phyloP scores from a whole-genome alignment of 2,888 invertebrate species.

The Nematopogon swammerdamellus region DNA sequence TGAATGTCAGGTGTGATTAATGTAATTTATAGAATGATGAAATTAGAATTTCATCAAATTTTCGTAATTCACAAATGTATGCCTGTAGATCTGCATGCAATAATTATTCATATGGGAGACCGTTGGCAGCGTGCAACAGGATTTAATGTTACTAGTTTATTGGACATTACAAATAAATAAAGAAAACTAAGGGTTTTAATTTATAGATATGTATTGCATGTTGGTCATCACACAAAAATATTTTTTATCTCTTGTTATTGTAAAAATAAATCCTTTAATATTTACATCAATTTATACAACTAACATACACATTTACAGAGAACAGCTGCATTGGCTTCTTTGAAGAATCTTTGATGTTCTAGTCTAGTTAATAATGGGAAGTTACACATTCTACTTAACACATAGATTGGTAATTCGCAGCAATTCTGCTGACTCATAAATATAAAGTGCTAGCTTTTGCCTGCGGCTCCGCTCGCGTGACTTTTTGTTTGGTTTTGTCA shows the following conservation, averaged over 20 bases:
- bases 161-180: conserved; percentile 9
- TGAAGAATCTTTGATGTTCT: background rate
- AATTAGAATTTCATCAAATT: no score
- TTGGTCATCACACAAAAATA: conserved; percentile 52
- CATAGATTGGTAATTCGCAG: background rate
- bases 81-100: no score
- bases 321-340: background rate
- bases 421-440: no score
- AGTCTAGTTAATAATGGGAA: background rate
- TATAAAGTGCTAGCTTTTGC: no score
- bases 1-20: no score
- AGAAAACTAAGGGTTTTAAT: conserved; percentile 14
- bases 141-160: background rate
- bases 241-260: conserved; percentile 42
- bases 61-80: no score
- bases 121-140: no score
- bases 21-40: no score
- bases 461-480: no score
- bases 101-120: no score
- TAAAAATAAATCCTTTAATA: conserved; percentile 38
- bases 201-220: conserved; percentile 50
- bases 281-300: background rate
- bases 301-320: background rate
- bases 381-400: background rate
- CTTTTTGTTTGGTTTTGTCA: no score